Conservation (phyloP, 2,113 vertebrate genomes). For the Sapayoa aenigma region DNA sequence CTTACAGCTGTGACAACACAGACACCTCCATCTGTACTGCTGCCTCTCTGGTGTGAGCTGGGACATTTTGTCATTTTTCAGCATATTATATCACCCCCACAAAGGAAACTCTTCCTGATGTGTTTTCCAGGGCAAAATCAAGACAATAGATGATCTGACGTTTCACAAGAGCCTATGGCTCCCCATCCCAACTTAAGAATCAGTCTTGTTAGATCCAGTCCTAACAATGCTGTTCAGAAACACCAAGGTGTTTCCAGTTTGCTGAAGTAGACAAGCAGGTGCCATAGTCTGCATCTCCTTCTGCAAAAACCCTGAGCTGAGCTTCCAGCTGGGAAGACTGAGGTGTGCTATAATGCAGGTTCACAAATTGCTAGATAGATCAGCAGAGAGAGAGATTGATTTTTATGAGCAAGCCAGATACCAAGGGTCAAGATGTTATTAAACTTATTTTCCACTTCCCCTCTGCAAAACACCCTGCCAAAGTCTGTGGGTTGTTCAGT, state of each 20-base stretch:
- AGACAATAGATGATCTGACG: accelerated
- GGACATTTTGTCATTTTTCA: background rate
- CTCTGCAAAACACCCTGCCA: background rate
- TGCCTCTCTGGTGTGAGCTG: background rate
- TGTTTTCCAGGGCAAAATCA: background rate
- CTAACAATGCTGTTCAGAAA: background rate
- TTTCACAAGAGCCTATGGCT: background rate
- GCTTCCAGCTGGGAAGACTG: background rate
- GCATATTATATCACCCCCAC: accelerated
- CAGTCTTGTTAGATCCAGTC: background rate
- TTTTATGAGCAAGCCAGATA: background rate
- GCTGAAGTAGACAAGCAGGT: background rate
- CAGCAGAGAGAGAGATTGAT: background rate
- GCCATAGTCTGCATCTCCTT: background rate
- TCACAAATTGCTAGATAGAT: background rate
- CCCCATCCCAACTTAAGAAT: background rate
- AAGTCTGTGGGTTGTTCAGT: background rate
- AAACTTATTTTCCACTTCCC: background rate
- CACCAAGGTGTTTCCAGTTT: background rate
- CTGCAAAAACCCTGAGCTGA: background rate
- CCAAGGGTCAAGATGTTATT: background rate
- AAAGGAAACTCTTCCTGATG: background rate
- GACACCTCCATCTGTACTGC: background rate
- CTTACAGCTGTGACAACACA: slow-evolving; percentile 33
- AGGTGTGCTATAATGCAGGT: background rate